Base-by-base conservation (phyloP, 2,113 vertebrate species). In the Rhadina sibilatrix region DNA sequence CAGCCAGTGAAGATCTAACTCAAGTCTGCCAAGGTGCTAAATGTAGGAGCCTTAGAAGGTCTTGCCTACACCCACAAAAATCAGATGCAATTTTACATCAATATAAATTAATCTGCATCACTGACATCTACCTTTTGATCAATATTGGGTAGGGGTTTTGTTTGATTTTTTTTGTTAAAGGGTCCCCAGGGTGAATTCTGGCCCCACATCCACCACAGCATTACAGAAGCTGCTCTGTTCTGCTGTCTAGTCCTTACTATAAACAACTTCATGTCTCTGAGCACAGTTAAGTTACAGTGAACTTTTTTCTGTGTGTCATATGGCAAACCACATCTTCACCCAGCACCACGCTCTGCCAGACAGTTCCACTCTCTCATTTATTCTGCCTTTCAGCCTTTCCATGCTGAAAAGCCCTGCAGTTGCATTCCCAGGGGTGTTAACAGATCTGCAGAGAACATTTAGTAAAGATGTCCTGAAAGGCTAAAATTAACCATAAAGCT, bases 191-290 rank as follows among this genome's bases (percentile, higher is more conserved):
- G 40, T 8, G 15, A 95, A 49, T 81, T 87, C 50, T 49, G 57
- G 66, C 49, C 65, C 53, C 25, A 11, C 7, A 78, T 82, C 38
- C 7, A 84, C 40, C 71, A 50, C 59, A 53, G 54, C 22, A 5
- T 21, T 65, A 86, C 83, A 94, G 91, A 94, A 56, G 93, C 81
- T 84, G 69, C 86, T 87, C 69, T 92, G 89, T 95, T 89, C 72
- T 61, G 24, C 37, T 53, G 50, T 33, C 21, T 10, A 47, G 76
- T 70, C 71, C 44, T 46, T 30, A 9, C 74, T 49, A 44, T 33
- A 84, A 90, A 89, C 56, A 84, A 46, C 65, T 78, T 71, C 42
- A 35, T 15, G 60, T 86, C 56, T 91, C 87, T 52, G 72, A 84
- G 61, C 93, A 82, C 87, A 49, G 57, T 27, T 35, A 61, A 59